Percentiles rank a stretch among this genome's conserved stretches.
These are phyloP conservation scores for Acholoe squamosa DNA, from an alignment of 2,888 invertebrate species.

Conservation along the genomic window DNA sequence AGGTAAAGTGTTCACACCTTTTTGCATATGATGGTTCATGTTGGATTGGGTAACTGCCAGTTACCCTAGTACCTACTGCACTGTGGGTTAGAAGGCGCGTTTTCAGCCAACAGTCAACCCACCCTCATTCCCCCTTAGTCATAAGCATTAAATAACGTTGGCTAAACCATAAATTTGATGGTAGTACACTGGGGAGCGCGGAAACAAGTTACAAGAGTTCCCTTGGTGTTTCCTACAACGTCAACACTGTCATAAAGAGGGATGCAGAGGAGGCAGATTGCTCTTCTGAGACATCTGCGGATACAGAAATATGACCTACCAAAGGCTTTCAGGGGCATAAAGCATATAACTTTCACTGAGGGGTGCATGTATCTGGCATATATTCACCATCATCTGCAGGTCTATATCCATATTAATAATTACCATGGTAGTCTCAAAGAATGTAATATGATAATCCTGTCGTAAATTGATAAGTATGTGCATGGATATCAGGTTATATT, in stretches of 20 bases:
- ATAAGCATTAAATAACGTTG: neutral
- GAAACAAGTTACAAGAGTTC: neutral
- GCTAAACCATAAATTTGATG: neutral
- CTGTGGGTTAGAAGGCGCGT: neutral
- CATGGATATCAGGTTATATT: too few relatives aligned
- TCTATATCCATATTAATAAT: too few relatives aligned
- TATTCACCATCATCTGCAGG: too few relatives aligned
- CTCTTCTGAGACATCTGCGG: neutral
- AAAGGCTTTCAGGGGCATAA: neutral
- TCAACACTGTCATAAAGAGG: neutral
- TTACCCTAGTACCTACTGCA: too few relatives aligned
- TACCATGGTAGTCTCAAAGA: too few relatives aligned
- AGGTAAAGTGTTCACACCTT: too few relatives aligned
- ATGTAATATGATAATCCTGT: too few relatives aligned
- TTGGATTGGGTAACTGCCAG: too few relatives aligned
- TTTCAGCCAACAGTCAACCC: too few relatives aligned
- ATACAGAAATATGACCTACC: neutral
- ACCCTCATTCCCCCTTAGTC: neutral
- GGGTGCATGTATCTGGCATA: too few relatives aligned
- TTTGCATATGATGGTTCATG: too few relatives aligned
- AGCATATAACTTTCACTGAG: neutral
- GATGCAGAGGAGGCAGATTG: neutral
- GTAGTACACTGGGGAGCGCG: neutral
- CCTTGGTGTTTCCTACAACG: slow-evolving; percentile 23
- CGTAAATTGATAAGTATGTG: too few relatives aligned